phyloP scores from a whole-genome alignment of 2,888 invertebrate genomes.

The Nephrotoma flavescens region DNA sequence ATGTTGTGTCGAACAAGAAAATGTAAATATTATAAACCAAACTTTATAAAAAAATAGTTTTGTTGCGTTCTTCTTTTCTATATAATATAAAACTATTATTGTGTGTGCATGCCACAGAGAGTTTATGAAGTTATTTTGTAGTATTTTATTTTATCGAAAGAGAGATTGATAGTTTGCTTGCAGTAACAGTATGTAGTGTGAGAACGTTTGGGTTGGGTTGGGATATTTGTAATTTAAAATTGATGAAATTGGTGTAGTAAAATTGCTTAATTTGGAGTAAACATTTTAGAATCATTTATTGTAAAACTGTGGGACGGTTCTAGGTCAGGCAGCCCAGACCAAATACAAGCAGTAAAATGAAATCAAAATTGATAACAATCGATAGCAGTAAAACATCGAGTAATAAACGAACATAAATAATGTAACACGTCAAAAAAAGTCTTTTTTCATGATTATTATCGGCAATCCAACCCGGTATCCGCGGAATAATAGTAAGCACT shows the following conservation, averaged over 20 bases:
- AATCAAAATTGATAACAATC: too few species aligned
- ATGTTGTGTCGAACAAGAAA: neutral
- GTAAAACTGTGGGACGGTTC: too few species aligned
- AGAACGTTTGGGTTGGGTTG: neutral
- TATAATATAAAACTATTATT: neutral
- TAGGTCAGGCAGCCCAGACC: too few species aligned
- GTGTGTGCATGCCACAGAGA: neutral
- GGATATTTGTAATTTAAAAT: neutral
- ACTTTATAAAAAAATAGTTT: neutral
- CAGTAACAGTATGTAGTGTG: neutral
- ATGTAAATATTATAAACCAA: neutral
- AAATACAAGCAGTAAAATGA: too few species aligned
- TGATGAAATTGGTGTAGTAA: neutral
- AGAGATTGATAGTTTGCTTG: neutral
- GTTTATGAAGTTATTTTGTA: neutral
- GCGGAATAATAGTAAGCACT: too few species aligned
- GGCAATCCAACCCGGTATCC: too few species aligned
- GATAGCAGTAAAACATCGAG: too few species aligned
- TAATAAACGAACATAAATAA: too few species aligned
- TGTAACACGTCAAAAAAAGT: too few species aligned
- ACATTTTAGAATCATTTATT: too few species aligned
- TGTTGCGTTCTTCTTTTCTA: neutral
- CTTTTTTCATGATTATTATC: too few species aligned
- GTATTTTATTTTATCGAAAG: neutral
- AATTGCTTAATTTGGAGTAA: neutral